phyloP scores from a whole-genome alignment of 1,140 invertebrate genomes.

The Semibalanus balanoides region DNA sequence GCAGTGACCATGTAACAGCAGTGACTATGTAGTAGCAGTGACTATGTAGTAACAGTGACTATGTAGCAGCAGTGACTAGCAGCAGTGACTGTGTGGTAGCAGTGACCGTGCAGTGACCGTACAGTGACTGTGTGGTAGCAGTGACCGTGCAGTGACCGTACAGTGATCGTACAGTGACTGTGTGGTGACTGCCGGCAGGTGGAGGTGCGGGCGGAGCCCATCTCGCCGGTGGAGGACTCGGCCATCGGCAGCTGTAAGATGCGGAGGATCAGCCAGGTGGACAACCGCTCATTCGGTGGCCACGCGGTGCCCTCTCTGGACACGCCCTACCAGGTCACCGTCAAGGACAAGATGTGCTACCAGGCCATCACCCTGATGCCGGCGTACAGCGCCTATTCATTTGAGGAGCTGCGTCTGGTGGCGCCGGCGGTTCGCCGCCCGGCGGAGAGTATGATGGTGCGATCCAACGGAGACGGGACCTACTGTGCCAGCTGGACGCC shows the following conservation, averaged over 20 bases:
- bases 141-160: too few relatives aligned
- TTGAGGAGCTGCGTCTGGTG: slow-evolving; percentile 81
- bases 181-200: slow-evolving; percentile 37
- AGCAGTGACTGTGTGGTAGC: too few relatives aligned
- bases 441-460: slow-evolving; percentile 69
- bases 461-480: slow-evolving; percentile 68
- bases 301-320: slow-evolving; percentile 50
- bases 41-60: too few relatives aligned
- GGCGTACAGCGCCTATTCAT: slow-evolving; percentile 86
- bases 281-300: slow-evolving; percentile 53
- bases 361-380: slow-evolving; percentile 86
- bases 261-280: slow-evolving; percentile 42
- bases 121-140: too few relatives aligned
- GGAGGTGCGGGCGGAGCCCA: slow-evolving; percentile 54
- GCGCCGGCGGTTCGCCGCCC: slow-evolving; percentile 55
- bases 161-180: too few relatives aligned
- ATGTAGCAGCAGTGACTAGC: too few relatives aligned
- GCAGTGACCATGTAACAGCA: too few relatives aligned
- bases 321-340: slow-evolving; percentile 68
- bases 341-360: slow-evolving; percentile 82
- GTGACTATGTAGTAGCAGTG: too few relatives aligned
- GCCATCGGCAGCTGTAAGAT: slow-evolving; percentile 30
- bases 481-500: slow-evolving; percentile 88
- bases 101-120: too few relatives aligned
- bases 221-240: slow-evolving; percentile 31